Conservation (phyloP, 2,888 invertebrate species). For the Corythucha ciliata region DNA sequence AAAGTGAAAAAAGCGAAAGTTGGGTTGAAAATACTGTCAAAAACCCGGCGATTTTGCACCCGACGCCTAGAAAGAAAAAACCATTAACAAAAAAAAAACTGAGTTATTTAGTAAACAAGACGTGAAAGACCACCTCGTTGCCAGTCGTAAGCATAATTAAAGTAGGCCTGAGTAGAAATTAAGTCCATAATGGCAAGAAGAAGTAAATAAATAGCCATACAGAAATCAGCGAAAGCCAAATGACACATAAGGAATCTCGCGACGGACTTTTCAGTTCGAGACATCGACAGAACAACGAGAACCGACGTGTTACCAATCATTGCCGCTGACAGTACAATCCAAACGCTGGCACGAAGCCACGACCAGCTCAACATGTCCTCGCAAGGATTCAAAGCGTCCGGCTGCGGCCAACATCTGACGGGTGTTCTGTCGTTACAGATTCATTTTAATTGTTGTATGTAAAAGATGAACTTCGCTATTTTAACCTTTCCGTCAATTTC, state of each 20-base stretch:
- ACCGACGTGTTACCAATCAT: slow-evolving; percentile 77
- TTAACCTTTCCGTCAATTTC: not conserved
- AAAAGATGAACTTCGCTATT: not conserved
- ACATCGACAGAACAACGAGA: slow-evolving; percentile 60
- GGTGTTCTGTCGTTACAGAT: not conserved
- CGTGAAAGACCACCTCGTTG: no score
- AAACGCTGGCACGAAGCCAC: slow-evolving; percentile 70
- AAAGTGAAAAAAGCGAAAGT: slow-evolving; percentile 76
- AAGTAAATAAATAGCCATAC: slow-evolving; percentile 74
- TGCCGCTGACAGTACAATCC: slow-evolving; percentile 75
- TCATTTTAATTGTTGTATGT: not conserved
- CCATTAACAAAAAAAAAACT: slow-evolving; percentile 1
- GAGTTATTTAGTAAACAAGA: not conserved
- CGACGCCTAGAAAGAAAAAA: slow-evolving; percentile 46
- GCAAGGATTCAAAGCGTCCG: slow-evolving; percentile 77
- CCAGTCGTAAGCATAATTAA: slow-evolving; percentile 85
- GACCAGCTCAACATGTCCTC: slow-evolving; percentile 81
- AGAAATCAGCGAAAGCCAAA: slow-evolving; percentile 78
- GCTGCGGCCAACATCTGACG: slow-evolving; percentile 51
- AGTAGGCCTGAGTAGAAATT: slow-evolving; percentile 74
- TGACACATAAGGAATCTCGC: slow-evolving; percentile 70
- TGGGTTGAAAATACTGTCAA: slow-evolving; percentile 80
- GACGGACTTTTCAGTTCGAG: slow-evolving; percentile 53
- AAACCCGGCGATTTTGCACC: slow-evolving; percentile 80
- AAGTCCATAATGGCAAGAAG: slow-evolving; percentile 76